Evolutionary conservation across 2,797 vertebrate genomes (phyloP), one percentile per base, ranked within the genome.

Genomic region (Chaetophractus vellerosus): DNA sequence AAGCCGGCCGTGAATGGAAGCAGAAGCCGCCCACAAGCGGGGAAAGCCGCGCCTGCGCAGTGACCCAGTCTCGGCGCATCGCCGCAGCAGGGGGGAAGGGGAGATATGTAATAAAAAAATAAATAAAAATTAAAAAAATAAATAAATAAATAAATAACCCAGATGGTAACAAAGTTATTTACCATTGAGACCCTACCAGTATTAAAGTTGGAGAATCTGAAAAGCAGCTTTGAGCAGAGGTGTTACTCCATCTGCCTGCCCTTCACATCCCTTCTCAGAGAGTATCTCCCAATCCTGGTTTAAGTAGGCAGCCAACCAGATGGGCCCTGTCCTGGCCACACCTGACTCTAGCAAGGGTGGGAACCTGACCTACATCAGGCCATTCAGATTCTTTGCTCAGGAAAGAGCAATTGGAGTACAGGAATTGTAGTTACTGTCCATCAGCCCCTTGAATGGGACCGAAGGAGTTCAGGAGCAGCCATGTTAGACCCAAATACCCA

Each of bases 251-350:
- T 79, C 86, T 85, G 50, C 33, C 90, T 94, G 23, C 7, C 61
- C 75, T 93, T 23, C 16, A 89, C 24, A 76, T 45, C 7, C 52
- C 38, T 76, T 80, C 36, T 66, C 52, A 9, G 74, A 81, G 31
- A 91, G 48, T 63, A 50, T 88, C 63, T 94, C 57, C 57, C 61
- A 90, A 75, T 63, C 41, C 71, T 92, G 64, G 92, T 90, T 64
- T 94, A 90, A 81, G 33, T 16, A 71, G 55, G 71, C 78, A 90
- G 24, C n/a, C 66, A 84, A 41, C 9, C 75, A 91, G 24, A 41
- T 74, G 50, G 48, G 83, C 57, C 38, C 19, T 79, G 57, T 33
- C 41, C 79, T 33, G 82, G 41, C 31, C 75, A 88, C 45, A 96
- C 38, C 26, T 41, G 38, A 85, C 9, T 41, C 89, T 48, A 41